These are phyloP conservation scores for Chamaea fasciata DNA, from an alignment of 2,113 vertebrate genomes.

Conservation along the genomic window DNA sequence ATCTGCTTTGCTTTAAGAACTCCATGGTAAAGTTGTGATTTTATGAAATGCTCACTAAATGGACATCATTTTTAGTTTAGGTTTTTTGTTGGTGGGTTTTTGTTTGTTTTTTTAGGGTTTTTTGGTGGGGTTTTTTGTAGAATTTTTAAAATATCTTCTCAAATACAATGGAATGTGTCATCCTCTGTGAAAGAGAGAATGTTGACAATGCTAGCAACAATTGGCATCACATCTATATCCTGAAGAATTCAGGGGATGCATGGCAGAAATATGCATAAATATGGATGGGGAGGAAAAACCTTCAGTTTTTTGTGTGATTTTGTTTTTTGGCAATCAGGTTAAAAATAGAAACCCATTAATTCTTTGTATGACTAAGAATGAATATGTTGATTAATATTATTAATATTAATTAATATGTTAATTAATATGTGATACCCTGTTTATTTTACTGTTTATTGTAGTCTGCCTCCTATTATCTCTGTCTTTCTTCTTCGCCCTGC, in stretches of 20 bases:
- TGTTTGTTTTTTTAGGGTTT: background rate
- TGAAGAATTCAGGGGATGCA: rapidly evolving
- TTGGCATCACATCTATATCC: background rate
- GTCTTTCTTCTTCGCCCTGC: background rate
- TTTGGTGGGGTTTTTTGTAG: background rate
- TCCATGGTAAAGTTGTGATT: background rate
- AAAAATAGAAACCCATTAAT: background rate
- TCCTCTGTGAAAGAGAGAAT: background rate
- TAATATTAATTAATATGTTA: too few relatives aligned
- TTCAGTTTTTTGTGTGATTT: background rate
- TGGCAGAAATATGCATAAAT: background rate
- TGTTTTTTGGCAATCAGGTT: background rate
- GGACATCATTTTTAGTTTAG: too few relatives aligned
- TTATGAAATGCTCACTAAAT: background rate
- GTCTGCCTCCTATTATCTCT: background rate
- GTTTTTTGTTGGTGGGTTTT: too few relatives aligned
- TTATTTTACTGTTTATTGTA: background rate
- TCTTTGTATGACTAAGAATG: background rate
- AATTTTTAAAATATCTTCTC: background rate
- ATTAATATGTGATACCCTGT: background rate
- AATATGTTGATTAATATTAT: too few relatives aligned
- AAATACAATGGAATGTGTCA: background rate
- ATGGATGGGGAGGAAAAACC: background rate
- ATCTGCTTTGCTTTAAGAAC: background rate
- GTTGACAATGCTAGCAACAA: background rate